Evolutionary conservation across 2,888 invertebrate genomes (phyloP).

Genomic region (Lathronympha strigana): DNA sequence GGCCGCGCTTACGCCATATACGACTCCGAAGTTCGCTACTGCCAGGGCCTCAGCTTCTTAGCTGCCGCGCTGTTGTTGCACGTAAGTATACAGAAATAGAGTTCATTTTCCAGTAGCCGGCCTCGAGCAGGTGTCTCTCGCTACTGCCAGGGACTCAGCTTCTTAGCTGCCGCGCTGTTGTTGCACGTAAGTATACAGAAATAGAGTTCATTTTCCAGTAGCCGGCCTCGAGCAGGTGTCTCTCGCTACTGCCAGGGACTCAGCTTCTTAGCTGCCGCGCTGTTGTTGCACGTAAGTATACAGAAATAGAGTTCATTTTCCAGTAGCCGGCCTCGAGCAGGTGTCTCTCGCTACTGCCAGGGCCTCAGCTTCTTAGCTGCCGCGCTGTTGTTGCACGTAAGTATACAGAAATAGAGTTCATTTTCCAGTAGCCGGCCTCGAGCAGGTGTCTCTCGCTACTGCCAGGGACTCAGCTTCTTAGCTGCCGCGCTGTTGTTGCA

Average conservation of each 20-base stretch:
- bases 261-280: conserved; percentile 98
- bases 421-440: neutral
- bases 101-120: neutral
- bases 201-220: no score
- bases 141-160: conserved; percentile 99
- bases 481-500: conserved; percentile 98
- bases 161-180: conserved; percentile 78
- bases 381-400: conserved; percentile 92
- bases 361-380: conserved; percentile 98
- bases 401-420: conserved; percentile 51
- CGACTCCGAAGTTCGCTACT: conserved; percentile 99
- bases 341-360: conserved; percentile 75
- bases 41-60: conserved; percentile 99
- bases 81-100: conserved; percentile 84
- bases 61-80: conserved; percentile 98
- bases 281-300: conserved; percentile 90
- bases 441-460: neutral
- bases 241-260: conserved; percentile 99
- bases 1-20: conserved; percentile 99
- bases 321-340: neutral
- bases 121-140: no score
- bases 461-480: conserved; percentile 94
- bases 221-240: no score
- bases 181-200: no score
- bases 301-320: neutral